These are phyloP conservation scores for Mustelus asterias DNA, from an alignment of 2,113 vertebrate genomes.

Conservation along the genomic window DNA sequence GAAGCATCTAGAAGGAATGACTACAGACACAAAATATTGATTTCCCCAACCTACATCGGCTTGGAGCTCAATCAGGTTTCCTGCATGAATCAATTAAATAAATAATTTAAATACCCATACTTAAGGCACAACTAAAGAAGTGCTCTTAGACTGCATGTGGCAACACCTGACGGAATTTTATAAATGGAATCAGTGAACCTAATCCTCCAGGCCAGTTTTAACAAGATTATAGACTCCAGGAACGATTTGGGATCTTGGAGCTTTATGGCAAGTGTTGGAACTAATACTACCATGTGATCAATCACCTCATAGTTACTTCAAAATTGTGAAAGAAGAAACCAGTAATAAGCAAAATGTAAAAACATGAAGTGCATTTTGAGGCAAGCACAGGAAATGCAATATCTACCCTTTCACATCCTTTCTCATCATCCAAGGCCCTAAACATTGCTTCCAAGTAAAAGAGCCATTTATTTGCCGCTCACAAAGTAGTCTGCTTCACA, in stretches of 20 bases:
- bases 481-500: no score
- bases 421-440: no score
- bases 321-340: no score
- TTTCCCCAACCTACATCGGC: neutral
- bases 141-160: neutral
- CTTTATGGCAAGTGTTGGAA: no score
- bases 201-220: neutral
- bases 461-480: no score
- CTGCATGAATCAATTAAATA: constrained; percentile 8
- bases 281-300: neutral
- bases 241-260: neutral
- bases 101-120: neutral
- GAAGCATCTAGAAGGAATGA: neutral
- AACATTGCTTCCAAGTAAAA: no score
- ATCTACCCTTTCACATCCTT: no score
- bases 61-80: neutral
- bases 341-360: no score
- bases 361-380: no score
- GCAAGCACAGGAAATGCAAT: no score
- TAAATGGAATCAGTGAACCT: neutral
- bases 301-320: no score
- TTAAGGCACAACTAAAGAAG: neutral
- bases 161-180: neutral
- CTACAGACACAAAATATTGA: neutral
- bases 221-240: neutral